Evolutionary conservation across 2,113 vertebrate genomes (phyloP).

Genomic region (Poecilia latipinna): DNA sequence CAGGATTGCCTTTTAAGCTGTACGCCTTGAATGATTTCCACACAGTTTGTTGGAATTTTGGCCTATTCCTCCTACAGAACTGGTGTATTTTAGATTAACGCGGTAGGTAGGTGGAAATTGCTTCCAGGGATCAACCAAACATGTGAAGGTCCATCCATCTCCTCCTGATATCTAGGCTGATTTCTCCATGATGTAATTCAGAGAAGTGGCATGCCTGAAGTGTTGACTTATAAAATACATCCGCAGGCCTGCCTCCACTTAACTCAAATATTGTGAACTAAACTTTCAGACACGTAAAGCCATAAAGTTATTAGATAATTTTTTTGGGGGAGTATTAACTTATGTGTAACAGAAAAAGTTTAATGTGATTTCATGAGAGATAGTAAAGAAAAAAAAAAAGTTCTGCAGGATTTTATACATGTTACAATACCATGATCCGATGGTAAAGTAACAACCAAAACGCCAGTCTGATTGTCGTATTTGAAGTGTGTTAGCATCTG

Average conservation of each 20-base stretch:
- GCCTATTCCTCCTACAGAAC: background rate
- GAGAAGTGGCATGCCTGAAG: background rate
- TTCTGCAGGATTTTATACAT: background rate
- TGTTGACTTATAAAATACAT: background rate
- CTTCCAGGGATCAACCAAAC: no score
- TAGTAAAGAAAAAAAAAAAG: background rate
- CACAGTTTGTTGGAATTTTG: background rate
- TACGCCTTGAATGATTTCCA: background rate
- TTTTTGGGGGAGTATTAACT: background rate
- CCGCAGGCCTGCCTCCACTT: background rate
- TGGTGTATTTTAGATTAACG: no score
- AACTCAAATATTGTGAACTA: background rate
- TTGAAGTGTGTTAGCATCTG: no score
- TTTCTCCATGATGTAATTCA: background rate
- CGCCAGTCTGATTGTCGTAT: no score
- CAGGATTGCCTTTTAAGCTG: background rate
- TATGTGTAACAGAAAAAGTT: no score
- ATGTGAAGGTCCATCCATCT: no score
- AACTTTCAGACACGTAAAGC: background rate
- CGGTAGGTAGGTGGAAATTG: no score
- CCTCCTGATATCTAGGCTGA: background rate
- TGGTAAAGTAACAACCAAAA: no score
- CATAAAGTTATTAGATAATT: background rate
- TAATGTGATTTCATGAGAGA: no score
- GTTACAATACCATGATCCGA: background rate